Base-by-base conservation (phyloP, 2,888 invertebrate species). In the Panzeria rudis region DNA sequence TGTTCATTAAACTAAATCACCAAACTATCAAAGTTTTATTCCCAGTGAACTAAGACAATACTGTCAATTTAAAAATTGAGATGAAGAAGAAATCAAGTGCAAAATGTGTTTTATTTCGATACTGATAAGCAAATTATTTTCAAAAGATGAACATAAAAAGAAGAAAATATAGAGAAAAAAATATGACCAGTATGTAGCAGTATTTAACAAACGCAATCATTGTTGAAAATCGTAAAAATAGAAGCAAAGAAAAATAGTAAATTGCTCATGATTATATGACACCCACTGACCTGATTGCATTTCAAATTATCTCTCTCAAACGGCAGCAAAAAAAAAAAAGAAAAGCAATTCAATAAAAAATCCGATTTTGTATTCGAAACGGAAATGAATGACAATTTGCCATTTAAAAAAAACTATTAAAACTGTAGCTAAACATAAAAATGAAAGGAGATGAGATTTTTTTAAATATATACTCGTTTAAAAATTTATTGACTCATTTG, bases 251-350 rank as follows among this genome's bases (percentile, higher is more conserved):
- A 68, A 62, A 52, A 80, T n/a, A 73, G 68, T 69, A 78, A 81
- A 78, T 77, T 81, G 68, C 47, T 82, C 41, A 75, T 66, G 81
- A 82, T 79, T 82, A 78, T 56, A 61, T 82, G 82, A 85, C 85
- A 82, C 85, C 78, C 82, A 82, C 62, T 85, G 85, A 85, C 85
- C 85, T 76, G 82, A 76, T 76, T 82, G 76, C 56, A 66, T 64
- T 66, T 3, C 13, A 59, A 80, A 64, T 47, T 6, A 52, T 47
- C 32, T 35, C 54, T n/a, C 20, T 8, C 23, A 54, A 54, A 13
- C 29, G 25, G 17, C 11, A 59, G 17, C 13, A 54, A 11, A 3
- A 61, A n/a, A n/a, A n/a, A n/a, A n/a, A n/a, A n/a, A n/a, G n/a
- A n/a, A 50, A 38, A 41, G 2, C 5, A 23, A 11, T 8, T 15